Conservation (phyloP, 64 coral and sea anemone genomes). For the Catalaphyllia jardinei region DNA sequence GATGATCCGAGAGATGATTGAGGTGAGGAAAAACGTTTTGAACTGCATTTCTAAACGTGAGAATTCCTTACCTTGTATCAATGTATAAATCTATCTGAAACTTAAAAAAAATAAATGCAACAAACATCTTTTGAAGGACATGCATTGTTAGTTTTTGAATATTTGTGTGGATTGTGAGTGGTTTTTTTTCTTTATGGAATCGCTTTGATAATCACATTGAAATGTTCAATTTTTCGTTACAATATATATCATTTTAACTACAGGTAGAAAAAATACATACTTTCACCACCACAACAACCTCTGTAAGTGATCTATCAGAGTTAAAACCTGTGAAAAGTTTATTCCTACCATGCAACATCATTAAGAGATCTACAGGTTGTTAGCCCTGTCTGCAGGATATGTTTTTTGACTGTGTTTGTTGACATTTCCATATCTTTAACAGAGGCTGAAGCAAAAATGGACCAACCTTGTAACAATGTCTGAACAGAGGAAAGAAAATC, state of each 20-base stretch:
- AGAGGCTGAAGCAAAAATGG: conserved; percentile 90
- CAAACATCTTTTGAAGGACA: no score
- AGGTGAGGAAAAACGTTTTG: conserved; percentile 27
- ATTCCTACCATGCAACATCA: not conserved
- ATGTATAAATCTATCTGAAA: no score
- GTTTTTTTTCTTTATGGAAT: no score
- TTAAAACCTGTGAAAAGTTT: not conserved
- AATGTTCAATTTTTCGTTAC: not conserved
- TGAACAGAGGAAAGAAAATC: conserved; percentile 85
- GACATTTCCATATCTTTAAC: not conserved
- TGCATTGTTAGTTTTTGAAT: no score
- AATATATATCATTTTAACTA: not conserved
- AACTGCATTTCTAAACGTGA: no score
- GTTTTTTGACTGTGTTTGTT: no score
- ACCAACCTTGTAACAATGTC: conserved; percentile 80
- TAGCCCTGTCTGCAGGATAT: no score
- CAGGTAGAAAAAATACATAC: not conserved
- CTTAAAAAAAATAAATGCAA: no score
- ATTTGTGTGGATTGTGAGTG: no score
- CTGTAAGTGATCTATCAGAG: not conserved
- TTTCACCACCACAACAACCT: not conserved
- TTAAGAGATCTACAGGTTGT: no score
- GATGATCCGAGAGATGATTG: conserved; percentile 99
- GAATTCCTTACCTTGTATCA: no score
- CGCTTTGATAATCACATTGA: no score